phyloP scores from a whole-genome alignment of 2,888 invertebrate species.

The Anthoptus insignis region DNA sequence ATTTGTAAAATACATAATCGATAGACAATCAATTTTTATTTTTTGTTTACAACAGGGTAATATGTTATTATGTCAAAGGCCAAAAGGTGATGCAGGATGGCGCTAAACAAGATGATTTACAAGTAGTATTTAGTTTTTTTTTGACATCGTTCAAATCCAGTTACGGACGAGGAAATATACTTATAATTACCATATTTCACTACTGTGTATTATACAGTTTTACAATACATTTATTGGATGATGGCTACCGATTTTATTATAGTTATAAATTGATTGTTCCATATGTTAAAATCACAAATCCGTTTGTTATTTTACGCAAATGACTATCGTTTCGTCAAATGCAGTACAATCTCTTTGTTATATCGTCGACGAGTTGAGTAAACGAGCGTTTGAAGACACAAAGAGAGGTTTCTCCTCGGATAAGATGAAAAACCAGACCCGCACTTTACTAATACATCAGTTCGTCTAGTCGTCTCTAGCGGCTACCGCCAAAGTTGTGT shows the following conservation, averaged over 20 bases:
- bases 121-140: constrained; percentile 5
- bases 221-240: constrained; percentile 11
- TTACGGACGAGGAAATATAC: constrained; percentile 10
- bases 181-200: constrained; percentile 3
- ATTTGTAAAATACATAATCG: not conserved
- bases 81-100: constrained; percentile 10
- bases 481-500: not conserved
- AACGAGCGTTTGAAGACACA: not conserved
- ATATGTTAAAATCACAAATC: too few relatives aligned
- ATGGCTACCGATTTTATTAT: not conserved
- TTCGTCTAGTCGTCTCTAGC: too few relatives aligned
- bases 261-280: constrained; percentile 1
- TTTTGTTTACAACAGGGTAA: not conserved
- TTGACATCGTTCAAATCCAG: constrained; percentile 5
- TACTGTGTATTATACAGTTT: constrained; percentile 5
- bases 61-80: constrained; percentile 20
- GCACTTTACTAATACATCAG: too few relatives aligned
- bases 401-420: not conserved
- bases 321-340: not conserved
- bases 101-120: constrained; percentile 18
- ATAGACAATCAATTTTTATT: constrained; percentile 6
- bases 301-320: not conserved
- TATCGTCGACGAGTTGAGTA: not conserved
- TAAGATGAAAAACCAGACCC: not conserved
- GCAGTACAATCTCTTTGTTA: not conserved